Conservation (phyloP, 1,140 invertebrate species). For the Philotrypesis tridentata region DNA sequence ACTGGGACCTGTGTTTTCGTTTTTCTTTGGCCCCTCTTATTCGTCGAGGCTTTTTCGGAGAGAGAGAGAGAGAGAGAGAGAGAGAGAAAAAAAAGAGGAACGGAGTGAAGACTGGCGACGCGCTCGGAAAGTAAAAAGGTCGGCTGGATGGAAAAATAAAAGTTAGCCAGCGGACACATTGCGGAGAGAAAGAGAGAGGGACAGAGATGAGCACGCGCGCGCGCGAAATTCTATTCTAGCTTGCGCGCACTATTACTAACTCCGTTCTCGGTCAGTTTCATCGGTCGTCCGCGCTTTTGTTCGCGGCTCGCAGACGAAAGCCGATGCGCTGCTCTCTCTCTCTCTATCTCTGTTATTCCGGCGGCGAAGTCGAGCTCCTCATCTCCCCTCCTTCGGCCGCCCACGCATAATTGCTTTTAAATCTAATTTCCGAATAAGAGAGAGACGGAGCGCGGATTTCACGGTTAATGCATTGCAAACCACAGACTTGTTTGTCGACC, state of each 20-base stretch:
- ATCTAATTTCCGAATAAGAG: not conserved
- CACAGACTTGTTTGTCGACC: too few relatives aligned
- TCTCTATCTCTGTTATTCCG: not conserved
- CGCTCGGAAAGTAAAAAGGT: not conserved
- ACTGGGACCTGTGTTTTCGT: not conserved
- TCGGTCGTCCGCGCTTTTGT: not conserved
- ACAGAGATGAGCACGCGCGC: too few relatives aligned
- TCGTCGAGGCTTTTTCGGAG: not conserved
- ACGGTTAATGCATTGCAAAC: not conserved
- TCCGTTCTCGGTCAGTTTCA: not conserved
- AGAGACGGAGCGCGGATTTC: not conserved
- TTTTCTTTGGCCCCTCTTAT: not conserved
- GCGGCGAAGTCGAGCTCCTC: not conserved
- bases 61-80: not conserved
- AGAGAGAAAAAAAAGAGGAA: too few relatives aligned
- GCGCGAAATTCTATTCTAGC: not conserved
- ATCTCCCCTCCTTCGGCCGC: not conserved
- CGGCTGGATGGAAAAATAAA: not conserved
- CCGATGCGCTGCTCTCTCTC: not conserved
- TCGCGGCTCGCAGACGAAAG: not conserved
- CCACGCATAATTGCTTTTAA: conserved; percentile 11
- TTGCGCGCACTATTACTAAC: not conserved
- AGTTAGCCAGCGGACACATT: not conserved
- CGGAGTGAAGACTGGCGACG: not conserved
- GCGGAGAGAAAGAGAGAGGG: not conserved